A percentile compares a stretch with the other conserved stretches of the same genome.
Evolutionary conservation across 2,113 vertebrate genomes (phyloP).

Genomic region (Ceratotherium simum): DNA sequence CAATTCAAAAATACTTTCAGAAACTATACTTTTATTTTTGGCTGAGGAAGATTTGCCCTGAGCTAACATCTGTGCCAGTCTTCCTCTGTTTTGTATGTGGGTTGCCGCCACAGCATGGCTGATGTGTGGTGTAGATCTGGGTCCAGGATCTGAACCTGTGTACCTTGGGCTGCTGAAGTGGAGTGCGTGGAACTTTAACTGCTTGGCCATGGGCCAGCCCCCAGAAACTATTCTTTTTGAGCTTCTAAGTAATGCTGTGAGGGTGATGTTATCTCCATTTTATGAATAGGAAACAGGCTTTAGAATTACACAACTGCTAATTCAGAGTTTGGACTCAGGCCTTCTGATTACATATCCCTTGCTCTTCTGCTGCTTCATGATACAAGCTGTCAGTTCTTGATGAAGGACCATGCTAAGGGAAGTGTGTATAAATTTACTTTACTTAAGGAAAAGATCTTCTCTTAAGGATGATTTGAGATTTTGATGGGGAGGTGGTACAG

Average conservation of each 20-base stretch:
- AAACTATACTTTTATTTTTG: not conserved
- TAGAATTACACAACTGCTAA: not conserved
- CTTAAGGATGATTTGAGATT: constrained; percentile 23
- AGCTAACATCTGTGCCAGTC: no score
- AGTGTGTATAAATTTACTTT: constrained; percentile 26
- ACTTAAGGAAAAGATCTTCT: not conserved
- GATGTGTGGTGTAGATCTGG: no score
- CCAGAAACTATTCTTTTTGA: not conserved
- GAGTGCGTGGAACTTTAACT: no score
- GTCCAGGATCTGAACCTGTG: no score
- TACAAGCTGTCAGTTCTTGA: not conserved
- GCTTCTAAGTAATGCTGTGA: not conserved
- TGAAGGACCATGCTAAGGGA: constrained; percentile 13
- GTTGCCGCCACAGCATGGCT: no score
- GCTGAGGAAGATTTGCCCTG: no score
- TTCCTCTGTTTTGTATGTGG: no score
- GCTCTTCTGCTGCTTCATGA: not conserved
- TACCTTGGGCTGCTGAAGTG: no score
- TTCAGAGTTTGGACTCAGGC: constrained; percentile 23
- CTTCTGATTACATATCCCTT: not conserved
- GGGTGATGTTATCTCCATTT: not conserved
- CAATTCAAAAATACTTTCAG: constrained; percentile 37
- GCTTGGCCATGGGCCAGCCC: no score
- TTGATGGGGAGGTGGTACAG: not conserved
- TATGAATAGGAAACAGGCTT: constrained; percentile 22